A percentile compares a stretch with the other conserved stretches of the same genome.
Conservation (phyloP, 2,113 vertebrate genomes). For the Noctilio leporinus region DNA sequence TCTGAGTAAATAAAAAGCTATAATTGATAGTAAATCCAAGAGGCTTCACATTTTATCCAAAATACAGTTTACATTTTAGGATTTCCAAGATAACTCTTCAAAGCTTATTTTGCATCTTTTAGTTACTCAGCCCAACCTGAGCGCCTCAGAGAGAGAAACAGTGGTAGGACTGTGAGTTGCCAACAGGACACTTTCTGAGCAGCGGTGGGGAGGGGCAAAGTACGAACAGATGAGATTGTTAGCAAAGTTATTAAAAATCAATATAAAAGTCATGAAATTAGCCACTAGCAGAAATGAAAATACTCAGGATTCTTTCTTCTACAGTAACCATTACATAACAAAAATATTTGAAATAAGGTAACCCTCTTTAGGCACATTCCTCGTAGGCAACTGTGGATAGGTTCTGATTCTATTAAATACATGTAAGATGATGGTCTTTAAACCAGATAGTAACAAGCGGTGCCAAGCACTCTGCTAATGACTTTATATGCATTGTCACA, state of each 20-base stretch:
- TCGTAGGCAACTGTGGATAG: neutral
- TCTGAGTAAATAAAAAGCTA: neutral
- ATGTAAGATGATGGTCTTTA: neutral
- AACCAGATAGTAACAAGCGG: neutral
- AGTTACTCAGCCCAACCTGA: neutral
- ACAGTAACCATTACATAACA: neutral
- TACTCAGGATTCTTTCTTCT: neutral
- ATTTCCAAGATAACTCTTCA: neutral
- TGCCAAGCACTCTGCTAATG: neutral
- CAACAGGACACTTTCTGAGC: neutral
- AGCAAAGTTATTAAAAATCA: neutral
- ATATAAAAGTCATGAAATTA: neutral
- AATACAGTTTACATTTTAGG: slow-evolving; percentile 4
- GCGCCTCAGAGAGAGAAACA: neutral
- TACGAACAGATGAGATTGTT: neutral
- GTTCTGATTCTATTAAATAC: neutral
- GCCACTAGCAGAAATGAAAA: neutral
- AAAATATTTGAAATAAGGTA: neutral
- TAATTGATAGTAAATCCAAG: neutral
- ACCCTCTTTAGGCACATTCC: neutral
- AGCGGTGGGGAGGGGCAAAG: neutral
- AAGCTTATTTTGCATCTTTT: slow-evolving; percentile 2
- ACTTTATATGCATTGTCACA: neutral
- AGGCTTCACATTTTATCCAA: neutral
- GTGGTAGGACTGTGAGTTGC: neutral